Conservation (phyloP, 2,113 vertebrate genomes). For the Otis tarda region DNA sequence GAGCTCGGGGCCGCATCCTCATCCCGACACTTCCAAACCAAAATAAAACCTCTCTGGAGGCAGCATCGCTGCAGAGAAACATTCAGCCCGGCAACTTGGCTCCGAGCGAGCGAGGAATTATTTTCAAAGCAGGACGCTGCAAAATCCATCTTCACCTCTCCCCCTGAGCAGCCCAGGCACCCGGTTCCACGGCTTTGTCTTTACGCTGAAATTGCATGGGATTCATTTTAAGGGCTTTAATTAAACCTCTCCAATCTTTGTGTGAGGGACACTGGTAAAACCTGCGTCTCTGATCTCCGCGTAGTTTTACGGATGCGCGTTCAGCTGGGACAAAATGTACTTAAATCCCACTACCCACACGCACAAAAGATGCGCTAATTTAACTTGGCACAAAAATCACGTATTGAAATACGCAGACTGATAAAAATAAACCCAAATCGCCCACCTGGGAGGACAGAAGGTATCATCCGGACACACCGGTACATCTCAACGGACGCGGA, state of each 20-base stretch:
- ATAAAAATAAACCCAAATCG: rapidly evolving
- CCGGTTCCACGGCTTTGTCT: background rate
- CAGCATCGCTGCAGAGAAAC: background rate
- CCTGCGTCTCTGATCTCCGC: background rate
- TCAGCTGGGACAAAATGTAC: background rate
- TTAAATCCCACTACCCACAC: background rate
- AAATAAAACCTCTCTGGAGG: conserved; percentile 51
- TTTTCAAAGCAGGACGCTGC: background rate
- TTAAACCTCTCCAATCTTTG: background rate
- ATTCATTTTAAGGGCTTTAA: background rate
- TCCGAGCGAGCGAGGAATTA: background rate
- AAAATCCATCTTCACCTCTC: background rate
- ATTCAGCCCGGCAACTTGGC: background rate
- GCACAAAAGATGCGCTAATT: rapidly evolving
- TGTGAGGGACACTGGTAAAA: background rate
- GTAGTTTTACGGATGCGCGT: background rate
- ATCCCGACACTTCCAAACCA: conserved; percentile 7
- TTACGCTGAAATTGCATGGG: background rate
- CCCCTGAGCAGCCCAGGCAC: background rate
- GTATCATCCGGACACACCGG: background rate
- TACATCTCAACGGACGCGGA: rapidly evolving
- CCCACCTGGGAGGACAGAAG: background rate
- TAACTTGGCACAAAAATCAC: background rate
- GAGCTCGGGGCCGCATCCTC: conserved; percentile 15
- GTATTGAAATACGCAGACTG: background rate